Conservation (phyloP, 2,888 invertebrate species). For the Hofmannophila pseudospretella region DNA sequence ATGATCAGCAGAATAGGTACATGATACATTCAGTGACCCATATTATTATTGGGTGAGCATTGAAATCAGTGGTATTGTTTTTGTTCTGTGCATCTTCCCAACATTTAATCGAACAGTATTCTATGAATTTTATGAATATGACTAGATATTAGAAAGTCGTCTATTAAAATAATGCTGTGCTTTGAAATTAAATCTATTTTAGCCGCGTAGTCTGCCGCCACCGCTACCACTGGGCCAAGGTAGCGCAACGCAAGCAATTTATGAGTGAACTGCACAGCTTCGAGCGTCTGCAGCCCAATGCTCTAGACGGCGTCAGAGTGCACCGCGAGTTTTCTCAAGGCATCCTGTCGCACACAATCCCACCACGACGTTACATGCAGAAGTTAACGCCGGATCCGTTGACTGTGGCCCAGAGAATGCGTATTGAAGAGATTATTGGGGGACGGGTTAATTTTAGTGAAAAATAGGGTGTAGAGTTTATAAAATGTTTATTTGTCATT, state of each 20-base stretch:
- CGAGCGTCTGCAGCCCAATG: slow-evolving; percentile 79
- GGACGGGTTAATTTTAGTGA: slow-evolving; percentile 48
- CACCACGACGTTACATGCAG: slow-evolving; percentile 61
- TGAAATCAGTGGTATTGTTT: too few species aligned
- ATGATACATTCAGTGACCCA: too few species aligned
- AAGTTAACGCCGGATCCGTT: slow-evolving; percentile 62
- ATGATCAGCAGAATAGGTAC: too few species aligned
- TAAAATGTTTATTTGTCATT: too few species aligned
- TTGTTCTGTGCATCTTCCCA: too few species aligned
- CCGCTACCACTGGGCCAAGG: slow-evolving; percentile 73
- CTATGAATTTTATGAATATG: too few species aligned
- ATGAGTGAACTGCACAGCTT: slow-evolving; percentile 79
- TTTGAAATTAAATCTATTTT: too few species aligned
- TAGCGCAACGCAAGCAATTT: slow-evolving; percentile 76
- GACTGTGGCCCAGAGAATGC: slow-evolving; percentile 53
- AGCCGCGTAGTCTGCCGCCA: slow-evolving; percentile 82
- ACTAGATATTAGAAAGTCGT: too few species aligned
- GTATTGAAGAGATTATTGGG: slow-evolving; percentile 64
- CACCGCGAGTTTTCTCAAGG: slow-evolving; percentile 80
- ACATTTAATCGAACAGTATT: too few species aligned
- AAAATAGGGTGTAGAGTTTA: too few species aligned
- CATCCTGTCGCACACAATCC: slow-evolving; percentile 70
- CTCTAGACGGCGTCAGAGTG: slow-evolving; percentile 80
- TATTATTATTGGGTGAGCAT: too few species aligned
- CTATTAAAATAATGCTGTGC: too few species aligned